phyloP scores from a whole-genome alignment of 2,888 invertebrate genomes.

The Trichacis sp. region DNA sequence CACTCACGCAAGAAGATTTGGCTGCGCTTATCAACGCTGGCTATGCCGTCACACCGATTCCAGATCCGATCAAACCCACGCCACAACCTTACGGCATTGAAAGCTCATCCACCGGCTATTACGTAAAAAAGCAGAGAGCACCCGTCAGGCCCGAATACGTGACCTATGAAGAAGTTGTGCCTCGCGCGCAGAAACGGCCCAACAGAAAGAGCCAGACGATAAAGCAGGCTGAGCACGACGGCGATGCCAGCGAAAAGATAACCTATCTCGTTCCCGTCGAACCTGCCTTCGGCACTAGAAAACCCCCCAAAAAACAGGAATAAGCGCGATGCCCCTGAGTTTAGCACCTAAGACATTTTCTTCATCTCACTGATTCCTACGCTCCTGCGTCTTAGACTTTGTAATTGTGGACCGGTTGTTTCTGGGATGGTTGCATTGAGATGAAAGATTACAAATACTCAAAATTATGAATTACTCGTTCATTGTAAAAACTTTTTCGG shows the following conservation, averaged over 20 bases:
- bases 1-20: conserved; percentile 59
- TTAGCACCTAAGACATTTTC: conserved; percentile 32
- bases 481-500: too few relatives aligned
- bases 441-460: conserved; percentile 5
- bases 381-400: conserved; percentile 25
- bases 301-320: conserved; percentile 35
- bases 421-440: conserved; percentile 1
- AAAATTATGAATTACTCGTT: too few relatives aligned
- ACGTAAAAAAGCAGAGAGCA: conserved; percentile 57
- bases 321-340: conserved; percentile 15
- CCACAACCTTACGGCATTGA: conserved; percentile 52
- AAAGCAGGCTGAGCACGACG: conserved; percentile 51
- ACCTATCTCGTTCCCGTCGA: conserved; percentile 62
- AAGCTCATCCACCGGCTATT: conserved; percentile 52
- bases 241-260: conserved; percentile 54
- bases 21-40: conserved; percentile 62
- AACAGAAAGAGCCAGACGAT: conserved; percentile 55
- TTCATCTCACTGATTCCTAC: conserved; percentile 38
- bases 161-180: conserved; percentile 54
- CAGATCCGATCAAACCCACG: conserved; percentile 52
- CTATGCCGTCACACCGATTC: conserved; percentile 62
- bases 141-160: conserved; percentile 58
- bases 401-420: neutral
- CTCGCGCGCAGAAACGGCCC: conserved; percentile 52
- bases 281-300: conserved; percentile 56